phyloP scores from a whole-genome alignment of 1,140 invertebrate species.

The Cydia fagiglandana region DNA sequence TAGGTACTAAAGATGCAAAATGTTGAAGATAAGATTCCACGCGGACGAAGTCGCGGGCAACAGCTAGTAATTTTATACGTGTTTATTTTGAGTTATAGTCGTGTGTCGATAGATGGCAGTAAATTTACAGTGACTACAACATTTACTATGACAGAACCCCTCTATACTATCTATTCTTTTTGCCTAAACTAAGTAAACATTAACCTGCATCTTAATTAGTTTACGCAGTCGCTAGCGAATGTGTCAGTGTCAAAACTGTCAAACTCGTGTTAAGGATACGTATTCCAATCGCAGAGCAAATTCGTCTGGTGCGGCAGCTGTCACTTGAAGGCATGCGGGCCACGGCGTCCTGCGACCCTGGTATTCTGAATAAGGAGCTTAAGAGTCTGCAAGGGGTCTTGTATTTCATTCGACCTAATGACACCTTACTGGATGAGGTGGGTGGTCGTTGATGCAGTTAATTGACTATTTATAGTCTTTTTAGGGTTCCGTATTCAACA shows the following conservation, averaged over 20 bases:
- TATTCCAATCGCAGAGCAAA: slow-evolving; percentile 46
- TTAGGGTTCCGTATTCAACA: too few relatives aligned
- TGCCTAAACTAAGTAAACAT: too few relatives aligned
- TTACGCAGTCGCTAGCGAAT: background rate
- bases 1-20: too few relatives aligned
- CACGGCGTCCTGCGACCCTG: slow-evolving; percentile 49
- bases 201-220: background rate
- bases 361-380: slow-evolving; percentile 38
- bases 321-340: slow-evolving; percentile 43
- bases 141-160: too few relatives aligned
- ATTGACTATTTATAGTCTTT: too few relatives aligned
- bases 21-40: too few relatives aligned
- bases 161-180: too few relatives aligned
- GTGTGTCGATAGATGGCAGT: too few relatives aligned
- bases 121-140: too few relatives aligned
- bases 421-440: slow-evolving; percentile 46
- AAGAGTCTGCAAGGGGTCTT: slow-evolving; percentile 55
- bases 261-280: background rate
- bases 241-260: background rate
- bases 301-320: slow-evolving; percentile 46
- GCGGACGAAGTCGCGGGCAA: too few relatives aligned
- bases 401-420: slow-evolving; percentile 40
- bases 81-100: too few relatives aligned
- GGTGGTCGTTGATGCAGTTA: background rate
- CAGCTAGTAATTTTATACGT: too few relatives aligned